Percentiles rank a stretch among this genome's conserved stretches.
Conservation (phyloP, 1,140 invertebrate species). For the Drosophila arawakana region DNA sequence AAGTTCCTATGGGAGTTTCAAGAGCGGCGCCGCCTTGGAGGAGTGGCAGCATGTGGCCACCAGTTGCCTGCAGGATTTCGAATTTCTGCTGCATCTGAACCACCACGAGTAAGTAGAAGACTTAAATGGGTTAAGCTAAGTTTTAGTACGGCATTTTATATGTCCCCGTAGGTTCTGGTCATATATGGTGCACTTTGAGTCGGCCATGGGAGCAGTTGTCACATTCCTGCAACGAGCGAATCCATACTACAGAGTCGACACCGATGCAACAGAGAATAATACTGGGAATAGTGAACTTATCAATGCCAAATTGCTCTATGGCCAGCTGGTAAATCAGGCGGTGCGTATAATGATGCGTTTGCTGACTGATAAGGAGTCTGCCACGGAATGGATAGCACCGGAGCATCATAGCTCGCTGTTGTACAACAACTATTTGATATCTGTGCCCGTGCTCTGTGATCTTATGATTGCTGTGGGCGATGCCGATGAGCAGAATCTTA, state of each 20-base stretch:
- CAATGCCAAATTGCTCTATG: conserved; percentile 82
- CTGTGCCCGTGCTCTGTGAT: conserved; percentile 92
- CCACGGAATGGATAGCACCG: conserved; percentile 88
- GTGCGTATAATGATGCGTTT: conserved; percentile 90
- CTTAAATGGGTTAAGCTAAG: background rate
- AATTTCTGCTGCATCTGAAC: conserved; percentile 60
- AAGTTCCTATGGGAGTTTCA: conserved; percentile 54
- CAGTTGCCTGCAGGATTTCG: conserved; percentile 65
- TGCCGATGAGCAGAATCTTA: conserved; percentile 85
- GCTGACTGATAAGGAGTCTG: conserved; percentile 90
- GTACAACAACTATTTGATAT: conserved; percentile 92
- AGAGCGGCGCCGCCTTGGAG: conserved; percentile 64
- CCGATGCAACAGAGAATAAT: conserved; percentile 45
- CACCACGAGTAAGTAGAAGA: conserved; percentile 69
- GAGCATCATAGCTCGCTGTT: conserved; percentile 88
- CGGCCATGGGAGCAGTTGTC: conserved; percentile 88
- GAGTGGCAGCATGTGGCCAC: conserved; percentile 72
- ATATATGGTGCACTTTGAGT: conserved; percentile 89
- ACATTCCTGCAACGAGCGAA: conserved; percentile 90
- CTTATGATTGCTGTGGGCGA: conserved; percentile 90
- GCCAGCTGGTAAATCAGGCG: conserved; percentile 87
- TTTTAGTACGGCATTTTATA: background rate
- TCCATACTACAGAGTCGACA: conserved; percentile 87
- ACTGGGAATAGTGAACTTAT: background rate
- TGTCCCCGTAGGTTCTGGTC: conserved; percentile 87